Evolutionary conservation across 1,140 invertebrate genomes (phyloP).

Genomic region (Brachionus koreanus): DNA sequence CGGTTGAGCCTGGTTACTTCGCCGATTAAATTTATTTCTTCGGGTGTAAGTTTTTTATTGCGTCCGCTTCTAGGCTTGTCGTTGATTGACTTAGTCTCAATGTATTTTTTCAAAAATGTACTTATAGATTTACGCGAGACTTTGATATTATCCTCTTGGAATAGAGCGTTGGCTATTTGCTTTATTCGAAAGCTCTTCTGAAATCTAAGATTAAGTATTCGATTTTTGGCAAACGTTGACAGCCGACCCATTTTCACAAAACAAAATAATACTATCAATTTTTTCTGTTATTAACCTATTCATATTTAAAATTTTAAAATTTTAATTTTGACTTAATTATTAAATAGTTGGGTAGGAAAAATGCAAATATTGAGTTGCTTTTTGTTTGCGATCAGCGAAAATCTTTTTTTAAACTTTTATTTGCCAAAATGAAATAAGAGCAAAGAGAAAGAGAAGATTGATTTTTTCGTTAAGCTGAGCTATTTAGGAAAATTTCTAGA

Average conservation of each 20-base stretch:
- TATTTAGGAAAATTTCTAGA: slow-evolving; percentile 24
- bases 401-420: slow-evolving; percentile 42
- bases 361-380: slow-evolving; percentile 45
- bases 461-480: slow-evolving; percentile 36
- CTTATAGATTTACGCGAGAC: slow-evolving; percentile 39
- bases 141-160: slow-evolving; percentile 42
- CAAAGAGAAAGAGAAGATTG: slow-evolving; percentile 21
- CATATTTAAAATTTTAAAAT: slow-evolving; percentile 33
- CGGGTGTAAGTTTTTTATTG: slow-evolving; percentile 37
- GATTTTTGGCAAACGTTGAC: slow-evolving; percentile 43
- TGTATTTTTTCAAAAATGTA: slow-evolving; percentile 43
- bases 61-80: slow-evolving; percentile 38
- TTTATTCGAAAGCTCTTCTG: slow-evolving; percentile 41
- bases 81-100: slow-evolving; percentile 39
- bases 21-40: slow-evolving; percentile 40
- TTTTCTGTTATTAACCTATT: slow-evolving; percentile 24
- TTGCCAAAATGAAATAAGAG: not conserved
- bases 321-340: slow-evolving; percentile 10
- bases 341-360: not conserved
- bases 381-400: slow-evolving; percentile 35
- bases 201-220: slow-evolving; percentile 31
- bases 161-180: slow-evolving; percentile 34
- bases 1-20: slow-evolving; percentile 28
- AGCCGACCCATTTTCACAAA: slow-evolving; percentile 37
- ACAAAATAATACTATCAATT: not conserved